Evolutionary conservation across 2,113 vertebrate genomes (phyloP).

Genomic region (Rostratula benghalensis): DNA sequence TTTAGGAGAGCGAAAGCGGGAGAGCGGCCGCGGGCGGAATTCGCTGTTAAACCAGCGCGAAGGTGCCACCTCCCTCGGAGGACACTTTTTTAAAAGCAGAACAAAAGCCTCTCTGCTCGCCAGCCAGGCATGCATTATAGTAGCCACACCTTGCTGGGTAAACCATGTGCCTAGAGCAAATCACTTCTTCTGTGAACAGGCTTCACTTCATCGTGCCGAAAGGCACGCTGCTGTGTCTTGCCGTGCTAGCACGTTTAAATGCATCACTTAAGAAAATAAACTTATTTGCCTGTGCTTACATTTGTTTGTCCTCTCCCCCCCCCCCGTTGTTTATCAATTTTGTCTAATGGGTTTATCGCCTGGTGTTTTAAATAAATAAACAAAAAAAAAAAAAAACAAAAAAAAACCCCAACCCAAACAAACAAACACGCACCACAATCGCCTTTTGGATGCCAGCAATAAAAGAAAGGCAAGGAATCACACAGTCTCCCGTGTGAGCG

Average conservation of each 20-base stretch:
- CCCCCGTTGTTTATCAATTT: neutral
- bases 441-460: slow-evolving; percentile 22
- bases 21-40: neutral
- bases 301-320: neutral
- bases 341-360: slow-evolving; percentile 44
- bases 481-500: neutral
- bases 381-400: too few species aligned
- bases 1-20: neutral
- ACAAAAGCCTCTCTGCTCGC: slow-evolving; percentile 60
- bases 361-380: slow-evolving; percentile 8
- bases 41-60: neutral
- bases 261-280: slow-evolving; percentile 45
- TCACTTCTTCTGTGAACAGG: slow-evolving; percentile 15
- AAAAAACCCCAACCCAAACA: too few species aligned
- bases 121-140: slow-evolving; percentile 3
- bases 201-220: slow-evolving; percentile 35
- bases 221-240: slow-evolving; percentile 6
- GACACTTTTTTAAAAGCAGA: slow-evolving; percentile 45
- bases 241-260: slow-evolving; percentile 23
- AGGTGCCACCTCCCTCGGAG: neutral
- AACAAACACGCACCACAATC: neutral
- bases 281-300: slow-evolving; percentile 23
- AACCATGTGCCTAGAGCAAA: slow-evolving; percentile 9
- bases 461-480: slow-evolving; percentile 49
- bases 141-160: slow-evolving; percentile 48